Conservation (phyloP, 2,113 vertebrate genomes). For the Phaethon lepturus region DNA sequence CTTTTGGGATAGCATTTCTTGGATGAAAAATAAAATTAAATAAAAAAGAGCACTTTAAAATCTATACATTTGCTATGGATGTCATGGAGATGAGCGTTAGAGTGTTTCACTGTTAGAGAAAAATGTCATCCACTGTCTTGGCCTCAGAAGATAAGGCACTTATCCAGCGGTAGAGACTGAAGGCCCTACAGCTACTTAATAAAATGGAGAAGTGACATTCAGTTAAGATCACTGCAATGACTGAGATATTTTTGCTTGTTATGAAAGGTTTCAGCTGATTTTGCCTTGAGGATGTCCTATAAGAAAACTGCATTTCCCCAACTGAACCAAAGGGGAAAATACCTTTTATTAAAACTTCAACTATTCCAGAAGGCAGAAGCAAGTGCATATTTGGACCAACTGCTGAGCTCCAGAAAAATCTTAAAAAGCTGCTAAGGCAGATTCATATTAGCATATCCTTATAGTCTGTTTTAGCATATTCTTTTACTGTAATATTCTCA, state of each 20-base stretch:
- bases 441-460: background rate
- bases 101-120: background rate
- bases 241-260: background rate
- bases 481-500: background rate
- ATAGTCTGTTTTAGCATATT: background rate
- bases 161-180: background rate
- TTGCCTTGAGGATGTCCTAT: background rate
- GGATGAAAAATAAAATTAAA: background rate
- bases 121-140: background rate
- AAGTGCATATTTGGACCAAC: background rate
- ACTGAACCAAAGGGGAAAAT: background rate
- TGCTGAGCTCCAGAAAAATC: background rate
- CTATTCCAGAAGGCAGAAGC: background rate
- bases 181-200: background rate
- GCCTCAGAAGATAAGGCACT: background rate
- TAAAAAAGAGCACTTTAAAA: background rate
- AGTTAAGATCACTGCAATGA: background rate
- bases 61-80: background rate
- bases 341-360: background rate
- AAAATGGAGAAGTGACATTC: background rate
- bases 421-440: background rate
- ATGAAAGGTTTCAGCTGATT: background rate
- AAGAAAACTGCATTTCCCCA: background rate
- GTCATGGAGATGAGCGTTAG: background rate
- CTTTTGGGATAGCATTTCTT: background rate